Base-by-base conservation (phyloP, 1,140 invertebrate species). In the Mya arenaria region DNA sequence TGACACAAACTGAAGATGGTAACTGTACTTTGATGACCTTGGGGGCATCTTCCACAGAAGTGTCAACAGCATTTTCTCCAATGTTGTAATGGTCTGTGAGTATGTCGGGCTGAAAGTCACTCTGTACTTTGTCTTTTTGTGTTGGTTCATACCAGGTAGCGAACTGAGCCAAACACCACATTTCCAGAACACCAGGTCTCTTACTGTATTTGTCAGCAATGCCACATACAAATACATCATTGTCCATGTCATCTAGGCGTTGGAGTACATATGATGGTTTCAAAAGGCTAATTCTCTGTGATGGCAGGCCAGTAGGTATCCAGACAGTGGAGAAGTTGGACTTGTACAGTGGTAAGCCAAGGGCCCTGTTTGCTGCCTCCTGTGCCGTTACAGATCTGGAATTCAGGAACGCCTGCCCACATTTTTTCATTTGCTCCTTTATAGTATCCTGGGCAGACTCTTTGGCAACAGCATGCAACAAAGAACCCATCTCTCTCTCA, bases 331-430 rank as follows among this genome's bases (percentile, higher is more conserved):
- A 44, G 10, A 73, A 74, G 41, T 55, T 80, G 34, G 37, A 73
- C 17, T 73, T 80, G n/a, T 66, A 73, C n/a, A 83, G 66, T 30
- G 84, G 81, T 48, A 85, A 60, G 66, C 82, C 62, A 28, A 86
- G 44, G 6, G 82, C 62, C 25, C 85, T 48, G 41, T 86, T 82
- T 15, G 62, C 73, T 23, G 85, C 85, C 48, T 86, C 85, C 79
- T 86, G 85, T 30, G 85, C 85, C 73, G 78, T 84, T 13, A 86
- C 28, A 66, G 79, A 66, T 41, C 81, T 19, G 17, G 71, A 65
- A 71, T 82, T 83, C 4, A 83, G 34, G 71, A 83, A 78, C n/a
- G 68, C 66, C 25, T 39, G 62, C 23, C 48, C 73, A 83, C 73
- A 83, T n/a, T 37, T 41, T 39, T 72, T 83, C 30, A 77, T 36